phyloP scores from a whole-genome alignment of 2,113 vertebrate species.

The Stigmatopora nigra region DNA sequence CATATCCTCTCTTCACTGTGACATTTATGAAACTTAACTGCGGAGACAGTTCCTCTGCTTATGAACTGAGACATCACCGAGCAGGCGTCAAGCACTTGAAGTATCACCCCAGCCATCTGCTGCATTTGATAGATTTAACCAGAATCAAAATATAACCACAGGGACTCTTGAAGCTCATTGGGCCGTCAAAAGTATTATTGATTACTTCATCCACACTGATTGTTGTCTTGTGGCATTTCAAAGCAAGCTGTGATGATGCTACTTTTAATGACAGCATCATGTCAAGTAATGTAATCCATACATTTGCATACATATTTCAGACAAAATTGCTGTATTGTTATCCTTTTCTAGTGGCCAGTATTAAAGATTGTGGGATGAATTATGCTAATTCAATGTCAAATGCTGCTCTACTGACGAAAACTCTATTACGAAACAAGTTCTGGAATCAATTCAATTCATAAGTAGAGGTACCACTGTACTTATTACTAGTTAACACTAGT shows the following conservation, averaged over 20 bases:
- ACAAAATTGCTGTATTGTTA: no score
- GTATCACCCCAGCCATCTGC: not conserved
- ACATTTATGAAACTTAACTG: not conserved
- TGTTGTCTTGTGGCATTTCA: conserved; percentile 7
- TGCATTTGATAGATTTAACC: not conserved
- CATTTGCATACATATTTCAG: no score
- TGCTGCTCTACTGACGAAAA: no score
- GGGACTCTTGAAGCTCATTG: conserved; percentile 6
- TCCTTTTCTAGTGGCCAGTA: no score
- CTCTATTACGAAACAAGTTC: no score
- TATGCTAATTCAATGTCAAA: no score
- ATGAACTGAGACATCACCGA: not conserved
- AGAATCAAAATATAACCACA: not conserved
- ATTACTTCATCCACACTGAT: not conserved
- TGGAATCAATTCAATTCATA: no score
- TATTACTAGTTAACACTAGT: no score
- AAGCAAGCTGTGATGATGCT: not conserved
- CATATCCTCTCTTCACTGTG: not conserved
- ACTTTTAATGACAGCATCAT: no score
- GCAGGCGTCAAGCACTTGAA: not conserved
- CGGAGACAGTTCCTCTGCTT: conserved; percentile 12
- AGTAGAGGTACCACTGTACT: no score
- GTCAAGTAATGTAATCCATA: no score
- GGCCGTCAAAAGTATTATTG: not conserved
- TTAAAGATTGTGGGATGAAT: no score